A percentile compares a stretch with the other conserved stretches of the same genome.
These are phyloP conservation scores for Puntigrus tetrazona DNA, from an alignment of 2,113 vertebrate genomes.

Conservation along the genomic window DNA sequence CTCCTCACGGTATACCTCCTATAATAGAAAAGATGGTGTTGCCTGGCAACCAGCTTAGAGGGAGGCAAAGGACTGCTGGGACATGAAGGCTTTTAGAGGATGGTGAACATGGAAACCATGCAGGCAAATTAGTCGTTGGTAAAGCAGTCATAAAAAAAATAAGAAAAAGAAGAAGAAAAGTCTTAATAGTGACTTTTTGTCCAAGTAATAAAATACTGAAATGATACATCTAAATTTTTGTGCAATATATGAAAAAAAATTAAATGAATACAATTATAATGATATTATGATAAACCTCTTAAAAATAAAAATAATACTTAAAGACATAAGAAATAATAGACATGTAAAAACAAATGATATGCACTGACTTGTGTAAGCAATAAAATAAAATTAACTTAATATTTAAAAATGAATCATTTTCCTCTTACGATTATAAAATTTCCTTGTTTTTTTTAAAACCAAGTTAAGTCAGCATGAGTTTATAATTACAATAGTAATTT, in stretches of 20 bases:
- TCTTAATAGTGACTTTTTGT: too few species aligned
- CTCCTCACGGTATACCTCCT: background rate
- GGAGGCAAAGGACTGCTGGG: slow-evolving; percentile 6
- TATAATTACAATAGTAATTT: background rate
- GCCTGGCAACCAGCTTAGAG: slow-evolving; percentile 38
- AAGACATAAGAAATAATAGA: too few species aligned
- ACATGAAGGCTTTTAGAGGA: slow-evolving; percentile 26
- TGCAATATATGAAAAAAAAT: too few species aligned
- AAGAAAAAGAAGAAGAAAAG: too few species aligned
- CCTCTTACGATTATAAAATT: too few species aligned
- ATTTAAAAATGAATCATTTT: background rate
- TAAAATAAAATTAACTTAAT: background rate
- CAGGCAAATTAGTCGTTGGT: background rate
- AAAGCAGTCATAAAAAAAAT: background rate
- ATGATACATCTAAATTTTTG: too few species aligned
- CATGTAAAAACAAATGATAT: background rate
- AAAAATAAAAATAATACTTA: too few species aligned
- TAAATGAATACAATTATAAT: too few species aligned
- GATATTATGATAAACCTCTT: too few species aligned
- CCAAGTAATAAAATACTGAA: too few species aligned
- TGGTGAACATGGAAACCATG: background rate
- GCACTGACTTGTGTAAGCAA: too few species aligned
- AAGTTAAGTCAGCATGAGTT: background rate
- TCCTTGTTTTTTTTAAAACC: background rate
- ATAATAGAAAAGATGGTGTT: slow-evolving; percentile 6